A percentile compares a stretch with the other conserved stretches of the same genome.
Conservation (phyloP, 1,140 invertebrate genomes). For the Cotesia glomerata region DNA sequence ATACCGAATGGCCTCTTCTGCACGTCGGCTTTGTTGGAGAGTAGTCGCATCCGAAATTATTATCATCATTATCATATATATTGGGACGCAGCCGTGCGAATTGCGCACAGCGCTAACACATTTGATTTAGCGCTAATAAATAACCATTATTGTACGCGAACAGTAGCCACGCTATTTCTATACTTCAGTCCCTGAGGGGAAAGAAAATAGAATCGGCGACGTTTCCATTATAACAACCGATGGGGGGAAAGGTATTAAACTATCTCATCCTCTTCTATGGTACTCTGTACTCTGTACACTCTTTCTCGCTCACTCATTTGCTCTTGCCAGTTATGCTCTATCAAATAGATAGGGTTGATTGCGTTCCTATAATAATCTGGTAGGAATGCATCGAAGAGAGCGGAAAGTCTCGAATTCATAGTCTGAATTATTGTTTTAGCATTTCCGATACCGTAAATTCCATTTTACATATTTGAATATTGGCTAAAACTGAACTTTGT, state of each 20-base stretch:
- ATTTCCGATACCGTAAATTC: slow-evolving; percentile 13
- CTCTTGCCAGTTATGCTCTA: background rate
- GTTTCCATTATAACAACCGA: slow-evolving; percentile 55
- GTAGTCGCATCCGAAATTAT: slow-evolving; percentile 55
- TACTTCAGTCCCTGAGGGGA: slow-evolving; percentile 35
- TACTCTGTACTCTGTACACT: background rate
- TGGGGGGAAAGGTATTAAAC: slow-evolving; percentile 12
- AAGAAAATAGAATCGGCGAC: slow-evolving; percentile 63
- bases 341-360: slow-evolving; percentile 41
- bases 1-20: slow-evolving; percentile 25
- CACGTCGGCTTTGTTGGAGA: slow-evolving; percentile 39
- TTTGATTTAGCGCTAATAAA: slow-evolving; percentile 64
- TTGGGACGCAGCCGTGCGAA: slow-evolving; percentile 43
- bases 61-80: slow-evolving; percentile 63
- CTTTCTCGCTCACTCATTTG: slow-evolving; percentile 3
- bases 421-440: slow-evolving; percentile 13
- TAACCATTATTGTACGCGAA: slow-evolving; percentile 60
- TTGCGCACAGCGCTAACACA: slow-evolving; percentile 50
- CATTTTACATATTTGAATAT: background rate
- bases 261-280: slow-evolving; percentile 10
- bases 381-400: slow-evolving; percentile 38
- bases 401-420: slow-evolving; percentile 22
- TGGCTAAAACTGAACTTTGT: background rate
- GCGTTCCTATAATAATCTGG: slow-evolving; percentile 43
- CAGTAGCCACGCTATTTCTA: slow-evolving; percentile 31